Percentiles rank a stretch among this genome's conserved stretches.
Evolutionary conservation across 2,797 vertebrate genomes (phyloP).

Genomic region (Cryptoblepharus egeriae): DNA sequence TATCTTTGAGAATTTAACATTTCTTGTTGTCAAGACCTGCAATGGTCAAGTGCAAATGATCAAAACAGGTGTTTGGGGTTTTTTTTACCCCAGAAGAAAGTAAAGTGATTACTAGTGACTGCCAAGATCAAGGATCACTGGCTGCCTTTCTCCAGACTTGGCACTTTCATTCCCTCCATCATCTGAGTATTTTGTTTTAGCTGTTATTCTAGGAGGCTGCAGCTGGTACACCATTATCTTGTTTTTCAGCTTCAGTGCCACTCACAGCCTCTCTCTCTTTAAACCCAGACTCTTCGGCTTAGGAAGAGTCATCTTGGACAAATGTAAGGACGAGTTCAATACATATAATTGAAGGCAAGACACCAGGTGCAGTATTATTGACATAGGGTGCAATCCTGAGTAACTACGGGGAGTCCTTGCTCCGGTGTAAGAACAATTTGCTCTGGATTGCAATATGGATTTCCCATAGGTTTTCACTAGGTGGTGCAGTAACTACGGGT

Average conservation of each 20-base stretch:
- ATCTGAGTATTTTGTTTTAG: neutral
- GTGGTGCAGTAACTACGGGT: too few species aligned
- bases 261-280: neutral
- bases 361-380: neutral
- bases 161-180: neutral
- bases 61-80: neutral
- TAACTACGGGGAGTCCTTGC: too few species aligned
- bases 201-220: slow-evolving; percentile 15
- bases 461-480: too few species aligned
- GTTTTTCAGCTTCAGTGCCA: neutral
- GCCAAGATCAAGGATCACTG: slow-evolving; percentile 9
- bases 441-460: too few species aligned
- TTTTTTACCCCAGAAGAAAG: neutral
- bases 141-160: neutral
- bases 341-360: too few species aligned
- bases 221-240: slow-evolving; percentile 18
- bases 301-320: slow-evolving; percentile 28
- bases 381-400: too few species aligned
- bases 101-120: neutral
- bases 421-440: too few species aligned
- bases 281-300: neutral
- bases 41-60: neutral
- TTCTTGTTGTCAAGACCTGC: neutral
- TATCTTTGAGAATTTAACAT: neutral
- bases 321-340: neutral